Conservation (phyloP, 2,888 invertebrate species). For the Dicyrtomina minuta region DNA sequence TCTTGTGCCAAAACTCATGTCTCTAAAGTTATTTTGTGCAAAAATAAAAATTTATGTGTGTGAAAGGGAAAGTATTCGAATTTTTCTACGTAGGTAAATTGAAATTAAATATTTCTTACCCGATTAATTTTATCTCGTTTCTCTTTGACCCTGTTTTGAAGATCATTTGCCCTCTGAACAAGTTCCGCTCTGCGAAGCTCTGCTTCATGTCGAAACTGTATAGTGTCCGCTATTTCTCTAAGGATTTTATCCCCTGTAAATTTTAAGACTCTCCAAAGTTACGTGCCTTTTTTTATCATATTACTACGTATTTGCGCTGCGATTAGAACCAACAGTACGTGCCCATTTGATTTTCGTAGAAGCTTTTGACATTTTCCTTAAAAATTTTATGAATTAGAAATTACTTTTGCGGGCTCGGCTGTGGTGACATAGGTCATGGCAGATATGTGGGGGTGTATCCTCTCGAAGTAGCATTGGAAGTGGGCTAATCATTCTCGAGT, state of each 20-base stretch:
- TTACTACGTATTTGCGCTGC: no score
- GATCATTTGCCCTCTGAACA: conserved; percentile 53
- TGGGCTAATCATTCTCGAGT: conserved; percentile 51
- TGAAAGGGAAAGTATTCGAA: no score
- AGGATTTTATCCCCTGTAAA: conserved; percentile 53
- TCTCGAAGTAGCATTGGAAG: conserved; percentile 51
- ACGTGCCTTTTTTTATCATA: no score
- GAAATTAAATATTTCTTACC: conserved; percentile 49
- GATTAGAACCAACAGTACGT: no score
- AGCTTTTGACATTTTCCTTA: no score
- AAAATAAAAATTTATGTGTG: background rate
- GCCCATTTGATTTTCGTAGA: no score
- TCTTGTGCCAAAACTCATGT: conserved; percentile 53
- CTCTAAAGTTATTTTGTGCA: conserved; percentile 36
- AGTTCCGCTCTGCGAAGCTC: conserved; percentile 53
- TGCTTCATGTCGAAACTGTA: conserved; percentile 53
- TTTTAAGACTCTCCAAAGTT: background rate
- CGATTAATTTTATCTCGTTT: conserved; percentile 54
- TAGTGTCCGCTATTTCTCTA: conserved; percentile 53
- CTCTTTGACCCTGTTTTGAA: conserved; percentile 53
- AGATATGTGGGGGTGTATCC: conserved; percentile 53
- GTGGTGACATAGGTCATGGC: conserved; percentile 54
- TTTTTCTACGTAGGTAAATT: no score
- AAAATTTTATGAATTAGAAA: no score
- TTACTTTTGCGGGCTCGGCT: conserved; percentile 53